Evolutionary conservation across 2,888 invertebrate species (phyloP).

Genomic region (Campoplex nolae): DNA sequence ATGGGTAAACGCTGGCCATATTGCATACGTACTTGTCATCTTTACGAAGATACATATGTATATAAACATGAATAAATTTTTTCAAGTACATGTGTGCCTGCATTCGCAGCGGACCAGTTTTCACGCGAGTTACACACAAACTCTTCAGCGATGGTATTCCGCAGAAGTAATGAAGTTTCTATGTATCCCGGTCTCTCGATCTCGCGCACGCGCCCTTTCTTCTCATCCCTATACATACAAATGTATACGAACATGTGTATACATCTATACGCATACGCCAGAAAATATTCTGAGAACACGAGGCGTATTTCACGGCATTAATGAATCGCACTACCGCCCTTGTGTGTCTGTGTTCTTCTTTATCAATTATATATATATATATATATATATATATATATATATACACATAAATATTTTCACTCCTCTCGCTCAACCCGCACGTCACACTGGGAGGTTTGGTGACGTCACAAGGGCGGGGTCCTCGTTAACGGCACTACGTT

Average conservation of each 20-base stretch:
- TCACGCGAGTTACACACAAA: slow-evolving; percentile 58
- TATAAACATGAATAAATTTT: neutral
- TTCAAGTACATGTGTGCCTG: neutral
- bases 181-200: slow-evolving; percentile 7
- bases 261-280: neutral
- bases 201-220: slow-evolving; percentile 50
- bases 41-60: slow-evolving; percentile 1
- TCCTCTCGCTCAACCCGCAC: slow-evolving; percentile 35
- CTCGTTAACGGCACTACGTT: slow-evolving; percentile 78
- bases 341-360: neutral
- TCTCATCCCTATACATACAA: slow-evolving; percentile 23
- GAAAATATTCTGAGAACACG: neutral
- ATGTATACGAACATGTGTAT: neutral
- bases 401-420: slow-evolving; percentile 19
- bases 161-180: slow-evolving; percentile 31
- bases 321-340: neutral
- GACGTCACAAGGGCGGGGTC: slow-evolving; percentile 83
- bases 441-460: slow-evolving; percentile 66
- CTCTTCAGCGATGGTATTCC: slow-evolving; percentile 22
- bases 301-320: neutral
- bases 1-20: no score
- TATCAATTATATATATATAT: neutral
- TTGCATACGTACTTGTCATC: neutral
- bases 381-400: neutral
- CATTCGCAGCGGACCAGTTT: slow-evolving; percentile 40